Evolutionary conservation across 2,113 vertebrate species (phyloP).

Genomic region (Petroica traversi): DNA sequence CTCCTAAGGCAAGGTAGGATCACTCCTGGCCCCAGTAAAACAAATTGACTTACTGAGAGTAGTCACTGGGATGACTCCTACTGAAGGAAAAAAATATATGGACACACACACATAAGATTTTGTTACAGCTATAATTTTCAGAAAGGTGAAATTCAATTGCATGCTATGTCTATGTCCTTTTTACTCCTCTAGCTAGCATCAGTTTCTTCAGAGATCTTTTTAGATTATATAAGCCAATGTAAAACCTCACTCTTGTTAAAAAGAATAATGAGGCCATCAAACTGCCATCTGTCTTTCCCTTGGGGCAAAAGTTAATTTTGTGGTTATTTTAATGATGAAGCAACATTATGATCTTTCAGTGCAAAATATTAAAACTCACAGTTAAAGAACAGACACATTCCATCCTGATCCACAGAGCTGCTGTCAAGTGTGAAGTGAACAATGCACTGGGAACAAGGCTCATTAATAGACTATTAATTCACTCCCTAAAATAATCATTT

Average conservation of each 20-base stretch:
- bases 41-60: neutral
- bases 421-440: conserved; percentile 71
- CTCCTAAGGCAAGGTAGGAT: neutral
- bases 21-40: neutral
- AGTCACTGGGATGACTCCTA: neutral
- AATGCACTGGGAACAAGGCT: conserved; percentile 68
- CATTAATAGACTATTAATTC: conserved; percentile 71
- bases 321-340: conserved; percentile 70
- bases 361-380: conserved; percentile 65
- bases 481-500: conserved; percentile 63
- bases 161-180: neutral
- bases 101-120: rapidly evolving
- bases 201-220: conserved; percentile 24
- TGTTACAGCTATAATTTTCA: neutral
- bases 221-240: conserved; percentile 34
- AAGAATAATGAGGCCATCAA: conserved; percentile 69
- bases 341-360: conserved; percentile 67
- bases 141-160: neutral
- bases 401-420: conserved; percentile 52
- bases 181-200: neutral
- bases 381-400: conserved; percentile 65
- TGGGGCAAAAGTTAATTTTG: conserved; percentile 71
- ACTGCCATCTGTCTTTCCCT: conserved; percentile 67
- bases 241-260: conserved; percentile 48
- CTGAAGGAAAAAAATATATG: neutral